Evolutionary conservation across 2,888 invertebrate species (phyloP).

Genomic region (Labia minor): DNA sequence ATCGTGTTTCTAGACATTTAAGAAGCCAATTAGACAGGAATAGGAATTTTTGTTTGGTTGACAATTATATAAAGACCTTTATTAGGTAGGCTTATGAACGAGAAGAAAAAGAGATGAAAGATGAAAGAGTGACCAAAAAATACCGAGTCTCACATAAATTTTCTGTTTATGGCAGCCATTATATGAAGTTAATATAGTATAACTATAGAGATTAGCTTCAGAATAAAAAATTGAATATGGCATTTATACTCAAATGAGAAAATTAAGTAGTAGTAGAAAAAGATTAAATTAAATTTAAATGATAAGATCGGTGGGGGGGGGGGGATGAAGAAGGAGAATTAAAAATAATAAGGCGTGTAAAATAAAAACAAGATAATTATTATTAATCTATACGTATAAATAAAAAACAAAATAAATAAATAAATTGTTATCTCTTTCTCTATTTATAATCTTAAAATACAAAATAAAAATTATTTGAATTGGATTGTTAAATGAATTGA

Average conservation of each 20-base stretch:
- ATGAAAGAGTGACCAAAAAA: background rate
- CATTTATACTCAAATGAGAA: background rate
- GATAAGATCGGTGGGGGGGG: no score
- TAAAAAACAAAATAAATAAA: no score
- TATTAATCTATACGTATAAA: no score
- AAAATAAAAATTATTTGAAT: no score
- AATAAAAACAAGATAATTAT: no score
- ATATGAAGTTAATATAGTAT: background rate
- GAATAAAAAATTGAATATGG: background rate
- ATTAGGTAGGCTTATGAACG: no score
- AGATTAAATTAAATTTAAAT: background rate
- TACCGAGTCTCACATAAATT: background rate
- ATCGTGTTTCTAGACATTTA: background rate
- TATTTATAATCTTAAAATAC: no score
- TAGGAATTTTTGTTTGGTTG: background rate
- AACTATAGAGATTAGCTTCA: background rate
- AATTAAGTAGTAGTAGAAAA: background rate
- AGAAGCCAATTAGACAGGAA: background rate
- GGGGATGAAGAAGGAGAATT: no score
- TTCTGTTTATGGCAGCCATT: background rate
- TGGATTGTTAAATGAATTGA: no score
- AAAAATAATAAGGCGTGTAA: no score
- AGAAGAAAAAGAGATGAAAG: background rate
- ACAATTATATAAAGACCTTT: no score
- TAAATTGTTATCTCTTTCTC: no score